These are phyloP conservation scores for Probaryconus sp. DNA, from an alignment of 1,140 invertebrate genomes.

Conservation along the genomic window DNA sequence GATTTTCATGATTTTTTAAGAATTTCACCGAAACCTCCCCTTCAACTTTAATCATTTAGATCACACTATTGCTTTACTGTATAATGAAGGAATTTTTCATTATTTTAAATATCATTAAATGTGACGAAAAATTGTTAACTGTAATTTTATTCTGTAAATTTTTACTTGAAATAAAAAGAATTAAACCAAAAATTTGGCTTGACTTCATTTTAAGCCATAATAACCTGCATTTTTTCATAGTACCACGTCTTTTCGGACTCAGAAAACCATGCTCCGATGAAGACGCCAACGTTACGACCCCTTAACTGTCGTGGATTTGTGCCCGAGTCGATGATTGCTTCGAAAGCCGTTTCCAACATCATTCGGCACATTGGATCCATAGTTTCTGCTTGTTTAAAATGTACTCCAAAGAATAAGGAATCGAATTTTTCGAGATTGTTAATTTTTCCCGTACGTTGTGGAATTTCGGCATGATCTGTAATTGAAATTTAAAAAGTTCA, in stretches of 20 bases:
- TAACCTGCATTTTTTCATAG: slow-evolving; percentile 81
- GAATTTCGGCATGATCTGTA: slow-evolving; percentile 83
- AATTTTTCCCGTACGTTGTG: slow-evolving; percentile 87
- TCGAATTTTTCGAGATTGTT: slow-evolving; percentile 90
- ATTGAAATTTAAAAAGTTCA: background rate
- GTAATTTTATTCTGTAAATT: too few relatives aligned
- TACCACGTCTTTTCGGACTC: slow-evolving; percentile 86
- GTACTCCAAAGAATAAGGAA: slow-evolving; percentile 88
- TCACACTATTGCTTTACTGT: too few relatives aligned
- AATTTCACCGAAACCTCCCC: too few relatives aligned
- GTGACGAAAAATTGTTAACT: too few relatives aligned
- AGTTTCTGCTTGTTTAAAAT: slow-evolving; percentile 88
- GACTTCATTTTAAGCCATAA: background rate
- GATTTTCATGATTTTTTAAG: too few relatives aligned
- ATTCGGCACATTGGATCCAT: slow-evolving; percentile 94
- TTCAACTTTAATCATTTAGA: too few relatives aligned
- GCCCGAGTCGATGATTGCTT: slow-evolving; percentile 94
- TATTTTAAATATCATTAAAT: too few relatives aligned
- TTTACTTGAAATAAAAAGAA: background rate
- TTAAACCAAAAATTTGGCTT: background rate
- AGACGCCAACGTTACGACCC: slow-evolving; percentile 88
- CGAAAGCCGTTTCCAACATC: slow-evolving; percentile 89
- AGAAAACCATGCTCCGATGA: slow-evolving; percentile 88
- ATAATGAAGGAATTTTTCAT: too few relatives aligned
- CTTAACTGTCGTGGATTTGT: slow-evolving; percentile 77